Evolutionary conservation across 2,113 vertebrate species (phyloP), one percentile per base, ranked within the genome.

Genomic region (Oreochromis aureus): DNA sequence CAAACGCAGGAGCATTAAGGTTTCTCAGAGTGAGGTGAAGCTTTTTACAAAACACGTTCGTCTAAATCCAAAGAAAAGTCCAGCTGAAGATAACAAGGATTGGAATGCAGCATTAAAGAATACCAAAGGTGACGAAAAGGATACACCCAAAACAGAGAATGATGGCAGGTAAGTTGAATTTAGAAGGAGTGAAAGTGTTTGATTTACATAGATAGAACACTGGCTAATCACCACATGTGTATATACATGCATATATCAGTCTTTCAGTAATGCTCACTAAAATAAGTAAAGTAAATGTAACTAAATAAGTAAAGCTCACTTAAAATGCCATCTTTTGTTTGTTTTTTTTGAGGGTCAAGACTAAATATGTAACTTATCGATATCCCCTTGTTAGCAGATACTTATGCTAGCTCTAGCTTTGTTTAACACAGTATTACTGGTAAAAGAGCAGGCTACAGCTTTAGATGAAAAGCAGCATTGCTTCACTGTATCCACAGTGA

Each of bases 1-100:
- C 88, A 97, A 97, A 86, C 95, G 95, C 66, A 92, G 93, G 92
- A 97, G 95, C 55, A 34, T 96, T 1, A 96, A 96, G 39, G 92
- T 95, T 81, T 96, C 96, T 22, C 81, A n/a, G 16, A 95, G 89
- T 16, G 94, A 96, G 81, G 90, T 96, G 54, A 96, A 95, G 84
- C 4, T 95, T 51, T 95, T 95, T 18, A 6, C 90, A 5, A 96
- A 96, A 84, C 63, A 93, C 32, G 91, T 97, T 44, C 44, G 16
- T 34, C 88, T 97, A n/a, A 83, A 90, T 7, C 59, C 93, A 2
- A 59, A 54, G 0, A 19, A 66, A 44, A 88, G 24, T 15, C 4
- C 76, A 18, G 80, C 27, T 1, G 63, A 34, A 32, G 53, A 85
- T 6, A 19, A 71, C 3, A 56, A 27, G 80, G 89, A 89, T 7